These are phyloP conservation scores for Cantharis rustica DNA, from an alignment of 2,888 invertebrate species.

Conservation along the genomic window DNA sequence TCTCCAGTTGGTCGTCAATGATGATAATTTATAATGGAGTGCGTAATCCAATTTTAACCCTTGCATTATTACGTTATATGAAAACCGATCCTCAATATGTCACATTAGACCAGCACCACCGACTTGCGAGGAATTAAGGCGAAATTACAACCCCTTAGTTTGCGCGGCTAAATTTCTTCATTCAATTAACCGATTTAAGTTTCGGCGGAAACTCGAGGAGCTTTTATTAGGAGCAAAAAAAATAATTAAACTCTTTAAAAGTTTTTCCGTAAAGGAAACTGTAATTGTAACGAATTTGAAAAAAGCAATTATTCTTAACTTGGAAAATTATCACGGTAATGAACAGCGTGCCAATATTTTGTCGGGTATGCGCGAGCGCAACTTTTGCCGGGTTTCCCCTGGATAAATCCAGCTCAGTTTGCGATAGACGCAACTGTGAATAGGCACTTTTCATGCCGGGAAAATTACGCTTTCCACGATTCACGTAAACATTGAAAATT, in stretches of 20 bases:
- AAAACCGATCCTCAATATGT: neutral
- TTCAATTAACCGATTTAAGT: neutral
- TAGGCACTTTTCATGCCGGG: constrained; percentile 32
- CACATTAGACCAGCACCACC: neutral
- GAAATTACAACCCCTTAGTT: neutral
- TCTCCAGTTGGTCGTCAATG: constrained; percentile 5
- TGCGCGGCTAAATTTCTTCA: neutral
- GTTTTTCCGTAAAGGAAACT: neutral
- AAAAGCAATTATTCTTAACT: constrained; percentile 44
- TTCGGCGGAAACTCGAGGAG: neutral
- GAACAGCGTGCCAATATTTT: constrained; percentile 42
- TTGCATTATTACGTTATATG: neutral
- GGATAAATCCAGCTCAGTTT: constrained; percentile 48
- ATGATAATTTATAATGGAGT: constrained; percentile 9
- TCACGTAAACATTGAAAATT: neutral
- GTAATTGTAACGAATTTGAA: constrained; percentile 20
- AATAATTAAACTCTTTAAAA: neutral
- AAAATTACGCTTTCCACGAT: constrained; percentile 25
- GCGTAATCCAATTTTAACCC: constrained; percentile 19
- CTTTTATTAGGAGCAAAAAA: neutral
- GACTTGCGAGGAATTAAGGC: neutral
- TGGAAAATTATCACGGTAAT: constrained; percentile 42
- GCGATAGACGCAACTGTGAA: constrained; percentile 40
- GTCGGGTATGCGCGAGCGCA: constrained; percentile 42
- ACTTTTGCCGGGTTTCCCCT: constrained; percentile 45